These are phyloP conservation scores for Thelaira solivaga DNA, from an alignment of 2,888 invertebrate species.

Conservation along the genomic window DNA sequence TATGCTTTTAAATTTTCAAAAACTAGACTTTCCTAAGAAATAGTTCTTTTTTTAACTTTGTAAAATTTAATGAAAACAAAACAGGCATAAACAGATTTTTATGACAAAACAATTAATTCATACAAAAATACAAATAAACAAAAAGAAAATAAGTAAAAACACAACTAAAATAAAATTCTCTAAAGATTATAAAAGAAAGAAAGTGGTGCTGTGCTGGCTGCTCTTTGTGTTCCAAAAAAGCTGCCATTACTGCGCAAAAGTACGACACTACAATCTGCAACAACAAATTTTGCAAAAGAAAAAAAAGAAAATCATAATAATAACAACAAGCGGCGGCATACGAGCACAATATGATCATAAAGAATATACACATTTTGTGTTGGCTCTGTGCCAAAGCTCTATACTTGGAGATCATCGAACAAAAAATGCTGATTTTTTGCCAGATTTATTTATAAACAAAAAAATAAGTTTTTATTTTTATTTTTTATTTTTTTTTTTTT, in stretches of 20 bases:
- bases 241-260: conserved; percentile 46
- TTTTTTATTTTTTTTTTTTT: conserved; percentile 9
- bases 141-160: neutral
- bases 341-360: conserved; percentile 19
- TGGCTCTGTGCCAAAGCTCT: conserved; percentile 83
- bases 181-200: neutral
- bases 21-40: neutral
- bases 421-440: conserved; percentile 76
- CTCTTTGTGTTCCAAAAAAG: conserved; percentile 18
- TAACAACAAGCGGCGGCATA: conserved; percentile 9
- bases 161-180: neutral
- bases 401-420: conserved; percentile 87
- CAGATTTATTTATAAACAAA: conserved; percentile 76
- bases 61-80: neutral
- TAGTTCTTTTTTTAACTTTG: neutral
- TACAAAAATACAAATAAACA: neutral
- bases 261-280: conserved; percentile 26
- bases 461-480: conserved; percentile 46
- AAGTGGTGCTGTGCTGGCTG: no score
- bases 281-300: conserved; percentile 10
- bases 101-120: no score
- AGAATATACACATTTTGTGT: conserved; percentile 48
- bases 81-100: neutral
- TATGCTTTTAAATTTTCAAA: no score
- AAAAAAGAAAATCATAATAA: conserved; percentile 14